Evolutionary conservation across 1,140 invertebrate genomes (phyloP), one percentile per base, ranked within the genome.

Genomic region (Leucophenga varia): DNA sequence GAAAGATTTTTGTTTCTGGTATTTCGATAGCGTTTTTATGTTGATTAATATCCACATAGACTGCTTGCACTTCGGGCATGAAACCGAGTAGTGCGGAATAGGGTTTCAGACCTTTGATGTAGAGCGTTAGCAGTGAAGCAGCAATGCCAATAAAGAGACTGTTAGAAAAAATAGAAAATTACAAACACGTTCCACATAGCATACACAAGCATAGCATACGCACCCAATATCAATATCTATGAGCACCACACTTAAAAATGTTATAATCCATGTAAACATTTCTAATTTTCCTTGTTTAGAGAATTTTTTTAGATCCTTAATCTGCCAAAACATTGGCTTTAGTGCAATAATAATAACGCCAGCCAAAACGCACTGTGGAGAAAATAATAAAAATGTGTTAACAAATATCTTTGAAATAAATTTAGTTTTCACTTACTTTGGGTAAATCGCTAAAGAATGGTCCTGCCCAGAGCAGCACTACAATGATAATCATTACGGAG

Each of bases 331-430:
- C 86, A 95, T 90, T 10, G 89, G 88, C 76, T 93, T 93, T 2
- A 97, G 76, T 0, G 93, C 90, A 0, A 97, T 89, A 3, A 96
- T 82, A 56, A 97, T 95, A 42, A 97, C 92, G 47, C 89, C 84
- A 9, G 93, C 89, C 47, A 97, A 73, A 41, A 95, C 84, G 74
- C 72, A 74, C 72, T 74, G 12, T 2, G 52, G 52, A 7, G 22
- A 20, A 36, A 32, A n/a, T 9, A 6, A 17, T 16, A 9, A 16
- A 1, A 19, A 17, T 0, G n/a, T 1, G 3, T 1, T 6, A 0
- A 17, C n/a, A 1, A 17, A 7, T 1, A 21, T 13, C 20, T 19
- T 1, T 0, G 2, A 0, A 45, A 37, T 16, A 37, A 25, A 18
- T n/a, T 3, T 12, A 17, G 10, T 13, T 31, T 18, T 6, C 7